Evolutionary conservation across 2,113 vertebrate genomes (phyloP), one percentile per base, ranked within the genome.

Genomic region (Brienomyrus longianalis): DNA sequence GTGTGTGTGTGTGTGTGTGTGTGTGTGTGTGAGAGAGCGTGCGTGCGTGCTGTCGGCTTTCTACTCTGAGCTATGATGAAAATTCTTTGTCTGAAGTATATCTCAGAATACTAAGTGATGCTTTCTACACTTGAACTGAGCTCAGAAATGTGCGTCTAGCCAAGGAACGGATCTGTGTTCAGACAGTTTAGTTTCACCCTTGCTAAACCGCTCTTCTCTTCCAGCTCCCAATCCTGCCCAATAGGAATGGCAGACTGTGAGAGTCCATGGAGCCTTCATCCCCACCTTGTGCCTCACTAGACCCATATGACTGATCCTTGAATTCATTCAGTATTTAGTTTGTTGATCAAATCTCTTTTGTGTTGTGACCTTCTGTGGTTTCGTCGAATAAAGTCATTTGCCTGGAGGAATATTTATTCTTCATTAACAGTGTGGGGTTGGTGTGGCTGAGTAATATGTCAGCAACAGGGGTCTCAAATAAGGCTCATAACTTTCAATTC

Each of bases 21-120:
- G 5, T 11, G 0, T 66, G 27, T 15, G 27, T 1, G 27, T 15
- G 0, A 6, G 10, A 17, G 1, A 17, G 10, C 0, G 0, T 19
- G 11, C 6, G 70, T 0, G 31, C 6, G 31, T 77, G 31, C 23
- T 77, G 15, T 80, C 13, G 3, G 1, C 2, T 39, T 43, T 80
- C 13, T 80, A 43, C 5, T 80, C 74, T 80, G 74, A 80, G 74
- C 74, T 43, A 80, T 80, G 74, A 80, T 43, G 74, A 80, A 39
- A 80, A 11, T 39, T 3, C 2, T n/a, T 77, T 43, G 35, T 80
- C 74, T 80, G 74, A 80, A 80, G 74, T 43, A 74, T 13, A 19
- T 77, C 35, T 77, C 35, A 39, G 6, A 80, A 77, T 77, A 39
- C 15, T 77, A 39, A 4, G 11, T 80, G 74, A 80, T 80, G 74